Base-by-base conservation (phyloP, 2,797 vertebrate genomes). In the Cirrhinus mrigala region DNA sequence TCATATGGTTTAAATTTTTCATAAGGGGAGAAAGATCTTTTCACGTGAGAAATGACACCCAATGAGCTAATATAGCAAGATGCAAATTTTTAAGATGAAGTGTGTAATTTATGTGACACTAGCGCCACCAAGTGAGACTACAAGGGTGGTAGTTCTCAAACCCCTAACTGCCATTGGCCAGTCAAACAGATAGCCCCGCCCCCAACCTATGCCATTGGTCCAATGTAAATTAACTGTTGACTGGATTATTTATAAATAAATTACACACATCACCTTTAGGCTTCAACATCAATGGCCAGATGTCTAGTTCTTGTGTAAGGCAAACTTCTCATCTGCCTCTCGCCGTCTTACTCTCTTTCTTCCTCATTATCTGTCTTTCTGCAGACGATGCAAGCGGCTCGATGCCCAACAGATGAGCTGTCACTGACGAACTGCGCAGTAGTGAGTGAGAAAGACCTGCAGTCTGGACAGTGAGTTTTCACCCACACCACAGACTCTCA, bases 371-470 rank as follows among this genome's bases (percentile, higher is more conserved):
- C 18, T 78, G 37, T 76, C 14, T 58, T 4, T 70, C 6, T 87
- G 24, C 91, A 99, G 96, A 91, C 94, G 22, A 99, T 99, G 98
- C 97, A 97, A 93, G 98, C 97, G 48, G 97, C 96, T 0, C 94
- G 97, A 81, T 99, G 98, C 93, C 98, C 98, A 54, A 99, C 98
- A 0, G 98, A 99, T 18, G 98, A 99, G 84, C 95, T 99, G 88
- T 99, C 98, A 0, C 90, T 99, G 89, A 98, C 96, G 82, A 99
- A 99, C 90, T 99, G 98, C 66, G 98, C 97, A 2, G 98, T 99
- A 91, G 96, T 98, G 89, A 98, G 93, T 12, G 98, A 99, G 92
- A 98, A 98, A 92, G 98, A 99, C 88, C 97, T 98, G 92, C 97
- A 96, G 84, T 96, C 97, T 82, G 97, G 97, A 92, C 96, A 97